Base-by-base conservation (phyloP, 2,888 invertebrate species). In the Trachelus iudaicus region DNA sequence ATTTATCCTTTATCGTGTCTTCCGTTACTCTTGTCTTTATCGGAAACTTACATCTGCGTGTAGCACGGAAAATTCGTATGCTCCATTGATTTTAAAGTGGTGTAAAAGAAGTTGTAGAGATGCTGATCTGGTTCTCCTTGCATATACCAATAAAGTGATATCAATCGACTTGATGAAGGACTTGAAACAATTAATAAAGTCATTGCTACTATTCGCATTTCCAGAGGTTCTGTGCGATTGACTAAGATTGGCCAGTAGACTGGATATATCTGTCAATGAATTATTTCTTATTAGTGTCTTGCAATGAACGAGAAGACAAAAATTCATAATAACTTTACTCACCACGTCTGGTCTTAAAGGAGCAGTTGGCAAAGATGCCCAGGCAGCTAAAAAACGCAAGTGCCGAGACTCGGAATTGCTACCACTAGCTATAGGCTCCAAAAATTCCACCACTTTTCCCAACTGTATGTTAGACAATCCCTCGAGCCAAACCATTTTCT, bases 401-500 rank as follows among this genome's bases (percentile, higher is more conserved):
- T 95, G 95, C 1, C 93, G 89, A n/a, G 87, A 88, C 78, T 89
- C 88, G 2, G 89, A 85, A 81, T 89, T 90, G 69, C 88, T 90
- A 34, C 90, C 89, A 80, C 89, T 89, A 23, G 90, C 91, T 30
- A 94, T 93, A 0, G 92, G 90, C 3, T 92, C 91, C 69, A 91
- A 84, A 81, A 91, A 91, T 81, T 92, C 91, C 23, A 91, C 90
- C 3, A 94, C 94, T 85, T 93, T 93, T 9, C 93, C 93, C 35
- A 94, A 85, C 83, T 94, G 94, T 77, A 94, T 92, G 84, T 96
- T 96, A 81, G 95, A 94, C 0, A 96, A 90, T 0, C 95, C 96
- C 89, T 95, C 95, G 0, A 96, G 92, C 93, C 95, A 96, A 4
- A 96, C 90, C 94, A 96, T 94, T 80, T 95, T 94, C 82, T 95